phyloP scores from a whole-genome alignment of 2,797 vertebrate genomes.

The Acrocephalus scirpaceus region DNA sequence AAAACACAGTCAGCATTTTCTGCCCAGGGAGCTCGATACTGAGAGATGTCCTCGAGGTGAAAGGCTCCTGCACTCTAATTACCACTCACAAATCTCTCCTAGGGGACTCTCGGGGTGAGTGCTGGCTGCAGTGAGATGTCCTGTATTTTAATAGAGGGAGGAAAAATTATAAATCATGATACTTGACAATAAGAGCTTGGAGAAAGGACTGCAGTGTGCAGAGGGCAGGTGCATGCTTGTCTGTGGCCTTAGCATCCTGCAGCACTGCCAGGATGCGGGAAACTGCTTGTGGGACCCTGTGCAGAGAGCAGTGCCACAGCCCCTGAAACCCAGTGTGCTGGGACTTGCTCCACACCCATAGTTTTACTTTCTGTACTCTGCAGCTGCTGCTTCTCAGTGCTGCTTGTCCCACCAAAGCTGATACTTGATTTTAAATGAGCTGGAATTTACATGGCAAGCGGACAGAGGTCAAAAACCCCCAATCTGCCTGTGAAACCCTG shows the following conservation, averaged over 20 bases:
- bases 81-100: slow-evolving; percentile 26
- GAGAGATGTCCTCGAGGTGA: slow-evolving; percentile 31
- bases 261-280: fast-evolving
- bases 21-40: neutral
- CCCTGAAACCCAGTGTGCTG: neutral
- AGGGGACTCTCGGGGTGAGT: neutral
- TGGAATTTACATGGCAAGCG: neutral
- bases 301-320: neutral
- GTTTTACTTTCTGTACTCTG: neutral
- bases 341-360: neutral
- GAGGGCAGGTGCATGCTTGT: neutral
- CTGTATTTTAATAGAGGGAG: neutral
- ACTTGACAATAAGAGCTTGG: neutral
- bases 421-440: neutral
- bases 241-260: neutral
- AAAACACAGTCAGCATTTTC: slow-evolving; percentile 10
- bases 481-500: neutral
- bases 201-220: neutral
- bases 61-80: slow-evolving; percentile 26
- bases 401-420: neutral
- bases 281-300: fast-evolving
- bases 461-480: neutral
- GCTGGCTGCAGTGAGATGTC: neutral
- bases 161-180: neutral
- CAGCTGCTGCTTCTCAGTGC: neutral